Evolutionary conservation across 2,113 vertebrate genomes (phyloP).

Genomic region (Leiothrix lutea): DNA sequence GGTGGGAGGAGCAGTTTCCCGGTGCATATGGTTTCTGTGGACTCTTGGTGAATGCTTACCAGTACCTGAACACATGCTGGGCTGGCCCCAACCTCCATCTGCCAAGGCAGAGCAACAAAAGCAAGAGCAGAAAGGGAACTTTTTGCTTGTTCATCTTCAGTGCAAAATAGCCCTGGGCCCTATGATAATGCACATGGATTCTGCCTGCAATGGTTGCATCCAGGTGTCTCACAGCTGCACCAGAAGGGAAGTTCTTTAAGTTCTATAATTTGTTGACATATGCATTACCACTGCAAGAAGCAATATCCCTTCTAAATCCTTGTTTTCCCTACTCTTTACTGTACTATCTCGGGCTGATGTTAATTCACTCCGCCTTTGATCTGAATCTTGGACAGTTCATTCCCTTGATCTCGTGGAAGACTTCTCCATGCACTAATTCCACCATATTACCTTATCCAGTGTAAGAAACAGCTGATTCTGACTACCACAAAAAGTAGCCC

Average conservation of each 20-base stretch:
- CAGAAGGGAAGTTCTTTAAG: not conserved
- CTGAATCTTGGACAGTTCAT: not conserved
- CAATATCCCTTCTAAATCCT: not conserved
- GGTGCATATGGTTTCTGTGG: rapidly evolving
- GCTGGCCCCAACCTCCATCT: not conserved
- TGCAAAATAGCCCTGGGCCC: not conserved
- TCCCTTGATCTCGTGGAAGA: not conserved
- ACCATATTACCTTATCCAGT: not conserved
- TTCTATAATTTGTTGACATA: not conserved
- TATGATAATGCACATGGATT: not conserved
- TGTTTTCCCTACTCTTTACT: not conserved
- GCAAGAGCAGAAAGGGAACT: not conserved
- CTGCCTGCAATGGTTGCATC: not conserved
- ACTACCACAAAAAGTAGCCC: not conserved
- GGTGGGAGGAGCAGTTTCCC: not conserved
- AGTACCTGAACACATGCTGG: not conserved
- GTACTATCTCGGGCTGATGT: not conserved
- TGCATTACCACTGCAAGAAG: not conserved
- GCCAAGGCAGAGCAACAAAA: not conserved
- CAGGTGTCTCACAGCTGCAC: not conserved
- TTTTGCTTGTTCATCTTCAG: not conserved
- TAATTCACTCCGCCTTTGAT: not conserved
- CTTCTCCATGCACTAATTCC: not conserved
- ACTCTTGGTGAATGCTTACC: not conserved
- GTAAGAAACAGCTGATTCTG: not conserved